Evolutionary conservation across 2,888 invertebrate species (phyloP), one percentile per base, ranked within the genome.

Genomic region (Cylloceria caligata): DNA sequence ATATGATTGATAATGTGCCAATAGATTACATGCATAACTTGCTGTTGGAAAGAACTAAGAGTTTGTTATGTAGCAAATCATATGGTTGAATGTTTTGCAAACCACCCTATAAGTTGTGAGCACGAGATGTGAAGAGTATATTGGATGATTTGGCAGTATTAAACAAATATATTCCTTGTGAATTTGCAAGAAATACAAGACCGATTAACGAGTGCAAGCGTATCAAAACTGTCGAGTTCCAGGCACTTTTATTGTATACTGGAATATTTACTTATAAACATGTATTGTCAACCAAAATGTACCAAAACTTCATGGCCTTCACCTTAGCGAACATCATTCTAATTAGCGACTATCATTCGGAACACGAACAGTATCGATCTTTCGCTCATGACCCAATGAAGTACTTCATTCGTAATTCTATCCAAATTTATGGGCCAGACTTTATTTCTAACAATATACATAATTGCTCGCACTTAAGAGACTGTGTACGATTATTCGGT

Each of bases 371-470:
- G 34, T 83, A 76, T 69, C 73, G 83, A 78, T 62, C 72, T 11
- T 62, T 19, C 21, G 62, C 62, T 9, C 39, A 52, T 86, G 16
- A 65, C 36, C 68, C 77, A 47, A 62, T 83, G 27, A 69, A 71
- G 55, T 36, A 77, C 62, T 83, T 80, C 55, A 80, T 75, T 24
- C 27, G 6, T 55, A 45, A 16, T 42, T 71, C 57, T 45, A 39
- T 19, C 39, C 55, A 30, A 42, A 27, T 55, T 11, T 90, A 90
- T 86, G 87, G 86, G 11, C 68, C 82, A 19, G 85, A 88, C 36
- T 82, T 84, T 52, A 60, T 88, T 27, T 84, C 87, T 6, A 88
- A 88, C 68, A 90, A 91, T 87, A 85, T 91, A 6, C 91, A 90
- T 84, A 81, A 73, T 9, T 76, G 90, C 39, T 73, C 89, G 30